Evolutionary conservation across 2,888 invertebrate genomes (phyloP), one percentile per base, ranked within the genome.

Genomic region (Athalia circularis): DNA sequence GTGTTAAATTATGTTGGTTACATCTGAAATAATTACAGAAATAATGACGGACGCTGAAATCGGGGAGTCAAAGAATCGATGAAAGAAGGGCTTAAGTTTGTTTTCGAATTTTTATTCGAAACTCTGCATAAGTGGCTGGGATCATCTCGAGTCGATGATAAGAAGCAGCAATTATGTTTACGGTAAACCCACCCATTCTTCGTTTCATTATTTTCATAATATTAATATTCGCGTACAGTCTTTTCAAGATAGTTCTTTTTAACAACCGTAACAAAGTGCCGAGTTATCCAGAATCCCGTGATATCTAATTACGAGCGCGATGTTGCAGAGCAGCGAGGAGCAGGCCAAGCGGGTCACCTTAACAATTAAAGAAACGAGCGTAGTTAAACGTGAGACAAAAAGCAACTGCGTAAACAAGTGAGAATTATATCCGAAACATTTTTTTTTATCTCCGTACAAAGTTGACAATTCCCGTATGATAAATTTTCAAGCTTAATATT

Each of bases 401-500:
- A 47, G 4, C 9, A 11, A 72, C 1, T 13, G 43, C 52, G 72
- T 47, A 72, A 59, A 57, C 72, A 72, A 57, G 4, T 47, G 59
- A n/a, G 3, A 13, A 47, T 54, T 4, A 52, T 72, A 45, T 72
- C 6, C 13, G 59, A 47, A 59, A 59, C 0, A 72, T 59, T 72
- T 59, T 72, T n/a, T 54, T 54, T 54, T n/a, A 54, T 7, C 9
- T 47, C 47, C 13, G 45, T 59, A 13, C 47, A 59, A 59, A n/a
- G 13, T 57, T 72, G n/a, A 45, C 59, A 6, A 47, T 9, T 13
- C 43, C 47, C 13, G 45, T 13, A 13, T 4, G 72, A 47, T 72
- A 72, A 72, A 72, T 59, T 59, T 59, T 59, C 45, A 59, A 59
- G 72, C 11, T 59, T 13, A 47, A 57, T 47, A 72, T 72, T 29